Conservation (phyloP, 1,140 invertebrate genomes). For the Pissodes strobi region DNA sequence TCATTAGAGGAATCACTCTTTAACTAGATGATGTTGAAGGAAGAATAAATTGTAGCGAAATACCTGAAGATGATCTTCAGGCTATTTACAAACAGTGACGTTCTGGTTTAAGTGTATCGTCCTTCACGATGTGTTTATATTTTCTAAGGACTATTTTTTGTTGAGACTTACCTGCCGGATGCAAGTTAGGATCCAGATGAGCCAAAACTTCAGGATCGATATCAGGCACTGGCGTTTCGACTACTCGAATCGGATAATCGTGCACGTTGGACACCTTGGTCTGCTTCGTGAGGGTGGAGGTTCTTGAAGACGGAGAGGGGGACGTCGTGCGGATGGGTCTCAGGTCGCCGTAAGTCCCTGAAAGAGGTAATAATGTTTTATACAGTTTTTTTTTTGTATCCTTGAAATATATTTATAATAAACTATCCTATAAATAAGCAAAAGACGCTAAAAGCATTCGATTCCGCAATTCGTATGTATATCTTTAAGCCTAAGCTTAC, state of each 20-base stretch:
- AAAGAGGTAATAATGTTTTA: constrained; percentile 4
- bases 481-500: too few relatives aligned
- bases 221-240: constrained; percentile 51
- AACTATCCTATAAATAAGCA: too few relatives aligned
- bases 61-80: too few relatives aligned
- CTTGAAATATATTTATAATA: neutral
- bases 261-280: constrained; percentile 51
- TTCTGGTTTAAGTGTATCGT: too few relatives aligned
- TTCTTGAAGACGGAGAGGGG: constrained; percentile 42
- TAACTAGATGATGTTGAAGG: too few relatives aligned
- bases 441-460: too few relatives aligned
- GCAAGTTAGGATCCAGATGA: constrained; percentile 56
- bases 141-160: too few relatives aligned
- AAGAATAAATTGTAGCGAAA: too few relatives aligned
- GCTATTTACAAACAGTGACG: too few relatives aligned
- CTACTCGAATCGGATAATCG: constrained; percentile 49
- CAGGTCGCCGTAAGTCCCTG: constrained; percentile 49
- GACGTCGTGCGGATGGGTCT: constrained; percentile 41
- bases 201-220: constrained; percentile 54
- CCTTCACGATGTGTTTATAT: too few relatives aligned
- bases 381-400: neutral
- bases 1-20: too few relatives aligned
- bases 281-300: constrained; percentile 49
- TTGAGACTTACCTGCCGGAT: constrained; percentile 56
- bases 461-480: too few relatives aligned